phyloP scores from a whole-genome alignment of 2,888 invertebrate genomes.

The Aphidoletes aphidimyza region DNA sequence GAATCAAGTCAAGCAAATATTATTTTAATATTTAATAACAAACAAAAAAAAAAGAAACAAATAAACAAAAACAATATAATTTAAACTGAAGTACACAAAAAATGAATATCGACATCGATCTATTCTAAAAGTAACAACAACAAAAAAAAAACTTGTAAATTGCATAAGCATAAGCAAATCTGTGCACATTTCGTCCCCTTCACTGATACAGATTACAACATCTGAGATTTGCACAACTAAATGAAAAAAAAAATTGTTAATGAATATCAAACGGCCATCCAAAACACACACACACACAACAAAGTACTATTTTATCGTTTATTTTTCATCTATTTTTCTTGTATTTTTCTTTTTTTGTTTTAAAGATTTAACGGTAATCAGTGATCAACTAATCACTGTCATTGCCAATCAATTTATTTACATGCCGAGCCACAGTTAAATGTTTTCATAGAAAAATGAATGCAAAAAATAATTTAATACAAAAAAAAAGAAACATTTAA shows the following conservation, averaged over 20 bases:
- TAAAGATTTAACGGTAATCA: neutral
- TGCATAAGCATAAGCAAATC: too few species aligned
- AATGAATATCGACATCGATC: neutral
- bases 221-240: slow-evolving; percentile 13
- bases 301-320: slow-evolving; percentile 5
- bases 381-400: too few species aligned
- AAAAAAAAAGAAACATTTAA: neutral
- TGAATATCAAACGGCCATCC: slow-evolving; percentile 42
- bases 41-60: neutral
- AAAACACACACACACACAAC: neutral
- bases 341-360: neutral
- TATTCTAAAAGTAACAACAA: neutral
- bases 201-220: too few species aligned
- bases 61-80: neutral
- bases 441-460: slow-evolving; percentile 3
- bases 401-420: too few species aligned
- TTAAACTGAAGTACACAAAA: neutral
- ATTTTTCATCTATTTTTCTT: neutral
- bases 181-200: neutral
- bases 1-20: slow-evolving; percentile 25
- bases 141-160: neutral
- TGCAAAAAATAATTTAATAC: neutral
- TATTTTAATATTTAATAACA: slow-evolving; percentile 12
- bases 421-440: neutral
- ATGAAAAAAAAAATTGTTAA: neutral